A percentile compares a stretch with the other conserved stretches of the same genome.
phyloP scores from a whole-genome alignment of 2,113 vertebrate genomes.

The Elephantulus edwardii region DNA sequence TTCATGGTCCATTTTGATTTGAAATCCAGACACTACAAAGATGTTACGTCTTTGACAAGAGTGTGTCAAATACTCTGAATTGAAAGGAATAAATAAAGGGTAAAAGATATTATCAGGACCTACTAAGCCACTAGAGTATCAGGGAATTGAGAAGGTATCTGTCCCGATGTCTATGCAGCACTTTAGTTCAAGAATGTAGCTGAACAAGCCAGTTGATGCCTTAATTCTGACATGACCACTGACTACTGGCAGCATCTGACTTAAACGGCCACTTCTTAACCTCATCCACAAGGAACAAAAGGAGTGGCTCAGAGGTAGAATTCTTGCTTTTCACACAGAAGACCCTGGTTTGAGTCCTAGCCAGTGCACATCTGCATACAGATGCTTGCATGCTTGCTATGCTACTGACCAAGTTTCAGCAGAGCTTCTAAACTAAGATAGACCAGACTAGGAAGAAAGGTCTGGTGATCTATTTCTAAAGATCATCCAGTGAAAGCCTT shows the following conservation, averaged over 20 bases:
- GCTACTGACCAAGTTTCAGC: background rate
- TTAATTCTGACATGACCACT: background rate
- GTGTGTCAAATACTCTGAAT: background rate
- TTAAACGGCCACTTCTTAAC: background rate
- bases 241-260: background rate
- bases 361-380: background rate
- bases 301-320: background rate
- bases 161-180: background rate
- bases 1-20: background rate
- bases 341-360: background rate
- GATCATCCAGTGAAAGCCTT: no score
- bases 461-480: no score
- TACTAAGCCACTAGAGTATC: background rate
- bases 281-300: background rate
- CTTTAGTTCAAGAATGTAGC: background rate
- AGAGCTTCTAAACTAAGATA: no score
- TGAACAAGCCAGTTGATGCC: background rate
- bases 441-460: no score
- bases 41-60: background rate
- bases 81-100: background rate
- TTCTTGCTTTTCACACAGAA: background rate
- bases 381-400: background rate
- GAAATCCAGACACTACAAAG: conserved; percentile 11
- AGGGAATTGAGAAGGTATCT: background rate
- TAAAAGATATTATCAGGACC: background rate